Conservation (phyloP, 2,113 vertebrate species). For the Poecile atricapillus region DNA sequence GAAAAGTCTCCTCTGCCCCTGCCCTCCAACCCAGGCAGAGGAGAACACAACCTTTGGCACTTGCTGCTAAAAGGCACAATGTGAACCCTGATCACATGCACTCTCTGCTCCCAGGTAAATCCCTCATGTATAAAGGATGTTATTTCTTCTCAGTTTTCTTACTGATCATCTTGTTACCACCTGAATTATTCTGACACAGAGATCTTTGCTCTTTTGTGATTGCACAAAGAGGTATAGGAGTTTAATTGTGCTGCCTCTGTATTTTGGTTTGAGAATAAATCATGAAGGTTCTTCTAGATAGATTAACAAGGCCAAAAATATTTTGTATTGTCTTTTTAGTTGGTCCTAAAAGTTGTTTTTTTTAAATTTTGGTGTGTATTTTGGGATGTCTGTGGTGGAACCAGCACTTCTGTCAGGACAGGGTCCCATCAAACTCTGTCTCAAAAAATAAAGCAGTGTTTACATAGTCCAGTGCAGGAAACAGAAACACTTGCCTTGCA, state of each 20-base stretch:
- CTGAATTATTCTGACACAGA: neutral
- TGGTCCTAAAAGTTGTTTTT: neutral
- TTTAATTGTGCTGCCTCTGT: neutral
- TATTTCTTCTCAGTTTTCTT: neutral
- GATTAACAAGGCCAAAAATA: neutral
- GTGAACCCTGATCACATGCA: neutral
- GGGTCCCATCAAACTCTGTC: neutral
- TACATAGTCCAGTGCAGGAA: neutral
- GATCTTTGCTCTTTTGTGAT: neutral
- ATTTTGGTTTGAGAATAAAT: neutral
- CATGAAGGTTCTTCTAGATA: neutral
- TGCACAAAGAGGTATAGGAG: neutral
- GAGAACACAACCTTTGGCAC: neutral
- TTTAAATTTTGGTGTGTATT: neutral
- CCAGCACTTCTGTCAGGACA: neutral
- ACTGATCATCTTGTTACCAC: neutral
- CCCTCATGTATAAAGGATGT: rapidly evolving
- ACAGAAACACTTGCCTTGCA: neutral
- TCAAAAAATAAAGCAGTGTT: neutral
- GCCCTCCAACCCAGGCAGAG: rapidly evolving
- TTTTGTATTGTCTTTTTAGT: neutral
- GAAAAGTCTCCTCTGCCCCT: neutral
- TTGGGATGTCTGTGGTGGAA: neutral
- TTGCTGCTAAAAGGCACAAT: neutral
- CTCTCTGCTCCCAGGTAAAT: neutral